phyloP scores from a whole-genome alignment of 2,797 vertebrate genomes.

The Megaceryle alcyon region DNA sequence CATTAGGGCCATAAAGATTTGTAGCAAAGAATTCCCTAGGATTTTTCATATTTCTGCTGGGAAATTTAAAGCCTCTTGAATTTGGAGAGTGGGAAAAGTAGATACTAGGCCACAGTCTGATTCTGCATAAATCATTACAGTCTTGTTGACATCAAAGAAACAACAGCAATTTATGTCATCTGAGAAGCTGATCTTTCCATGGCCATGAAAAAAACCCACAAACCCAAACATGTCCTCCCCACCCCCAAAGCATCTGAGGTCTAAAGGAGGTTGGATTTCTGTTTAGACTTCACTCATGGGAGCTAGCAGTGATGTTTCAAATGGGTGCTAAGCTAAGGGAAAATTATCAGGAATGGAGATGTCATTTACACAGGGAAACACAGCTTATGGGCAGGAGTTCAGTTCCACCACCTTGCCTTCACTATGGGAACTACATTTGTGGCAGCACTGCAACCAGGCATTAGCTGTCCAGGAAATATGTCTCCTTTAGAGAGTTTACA shows the following conservation, averaged over 20 bases:
- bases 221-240: not conserved
- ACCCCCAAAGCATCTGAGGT: not conserved
- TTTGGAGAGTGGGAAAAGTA: not conserved
- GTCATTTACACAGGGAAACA: not conserved
- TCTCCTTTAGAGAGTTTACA: not conserved
- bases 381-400: not conserved
- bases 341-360: not conserved
- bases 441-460: not conserved
- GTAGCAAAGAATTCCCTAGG: not conserved
- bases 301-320: not conserved
- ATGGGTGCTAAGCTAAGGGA: not conserved
- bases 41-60: slow-evolving; percentile 5
- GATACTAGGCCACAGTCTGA: not conserved
- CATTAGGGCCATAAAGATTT: slow-evolving; percentile 5
- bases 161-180: not conserved
- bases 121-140: not conserved
- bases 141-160: not conserved
- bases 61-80: slow-evolving; percentile 6
- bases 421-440: not conserved
- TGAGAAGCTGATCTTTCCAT: not conserved
- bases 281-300: not conserved
- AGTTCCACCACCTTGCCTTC: not conserved
- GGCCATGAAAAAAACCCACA: accelerated
- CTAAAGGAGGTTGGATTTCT: not conserved
- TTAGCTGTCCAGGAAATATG: not conserved